Conservation (phyloP, 2,888 invertebrate species). For the Cyrtodaria siliqua region DNA sequence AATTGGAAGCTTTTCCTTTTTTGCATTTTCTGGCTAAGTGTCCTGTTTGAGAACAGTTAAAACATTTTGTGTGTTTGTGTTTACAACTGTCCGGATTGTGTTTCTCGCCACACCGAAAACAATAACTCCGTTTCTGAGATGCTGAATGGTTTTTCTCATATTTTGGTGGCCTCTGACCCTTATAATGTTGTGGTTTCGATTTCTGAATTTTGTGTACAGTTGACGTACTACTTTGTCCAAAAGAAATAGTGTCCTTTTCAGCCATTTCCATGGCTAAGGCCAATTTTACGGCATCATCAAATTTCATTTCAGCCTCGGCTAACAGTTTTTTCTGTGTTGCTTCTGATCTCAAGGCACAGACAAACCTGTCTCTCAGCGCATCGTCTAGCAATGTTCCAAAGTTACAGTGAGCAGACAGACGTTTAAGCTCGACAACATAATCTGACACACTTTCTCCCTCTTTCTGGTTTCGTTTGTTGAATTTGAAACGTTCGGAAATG, state of each 20-base stretch:
- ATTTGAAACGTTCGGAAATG: slow-evolving; percentile 40
- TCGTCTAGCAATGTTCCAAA: slow-evolving; percentile 30
- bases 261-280: slow-evolving; percentile 33
- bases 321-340: slow-evolving; percentile 26
- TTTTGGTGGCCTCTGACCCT: no score
- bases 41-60: slow-evolving; percentile 23
- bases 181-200: neutral
- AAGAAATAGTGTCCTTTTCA: slow-evolving; percentile 18
- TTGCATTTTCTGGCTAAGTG: slow-evolving; percentile 18
- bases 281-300: slow-evolving; percentile 5
- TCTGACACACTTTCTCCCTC: slow-evolving; percentile 19
- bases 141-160: no score
- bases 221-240: neutral
- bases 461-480: slow-evolving; percentile 32
- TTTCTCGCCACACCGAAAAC: slow-evolving; percentile 22
- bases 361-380: slow-evolving; percentile 34
- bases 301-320: slow-evolving; percentile 8
- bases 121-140: neutral
- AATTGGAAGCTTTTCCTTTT: neutral
- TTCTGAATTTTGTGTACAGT: no score
- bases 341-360: slow-evolving; percentile 25
- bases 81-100: slow-evolving; percentile 11
- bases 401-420: slow-evolving; percentile 15
- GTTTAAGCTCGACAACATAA: slow-evolving; percentile 29
- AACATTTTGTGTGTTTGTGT: slow-evolving; percentile 25